Base-by-base conservation (phyloP, 1,140 invertebrate genomes). In the Achroia grisella region DNA sequence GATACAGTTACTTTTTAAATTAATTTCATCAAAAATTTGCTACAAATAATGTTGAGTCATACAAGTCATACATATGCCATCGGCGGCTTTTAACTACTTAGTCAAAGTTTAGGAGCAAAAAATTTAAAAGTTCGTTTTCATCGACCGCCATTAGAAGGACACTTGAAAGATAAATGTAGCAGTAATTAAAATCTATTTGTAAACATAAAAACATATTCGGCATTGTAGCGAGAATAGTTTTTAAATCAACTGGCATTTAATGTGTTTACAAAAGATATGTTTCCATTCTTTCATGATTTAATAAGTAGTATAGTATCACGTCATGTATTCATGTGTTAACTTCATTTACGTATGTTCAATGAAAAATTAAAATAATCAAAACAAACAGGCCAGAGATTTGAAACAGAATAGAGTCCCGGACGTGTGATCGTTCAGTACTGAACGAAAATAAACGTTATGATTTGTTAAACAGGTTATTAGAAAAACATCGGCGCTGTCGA, bases 391-490 rank as follows among this genome's bases (percentile, higher is more conserved):
- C 51, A 58, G 53, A 78, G 75, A 82, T 82, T 77, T 69, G 74
- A 82, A 79, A 79, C 75, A 82, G 75, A 79, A 76, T 78, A 71
- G 71, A 70, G 70, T 72, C 61, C 68, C 67, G 67, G 69, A 72
- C 71, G 67, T 77, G 77, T 78, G 77, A 81, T 81, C 68, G 71
- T 69, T 75, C 66, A 66, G 71, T 67, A 61, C 65, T 48, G 56
- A 82, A 76, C 62, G 53, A 79, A 79, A 82, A 79, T 82, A 82
- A 82, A 82, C 73, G 62, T 72, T 76, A 79, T 79, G 66, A 81
- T 77, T 82, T 76, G 71, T 74, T 76, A 68, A 71, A 77, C 73
- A 69, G 68, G 63, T 82, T 79, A 82, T 82, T 82, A 76, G 68
- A 62, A 76, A 72, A 79, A 76, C 75, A 77, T 72, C 58, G 62